These are phyloP conservation scores for Zelleria hepariella DNA, from an alignment of 2,888 invertebrate species.

Conservation along the genomic window DNA sequence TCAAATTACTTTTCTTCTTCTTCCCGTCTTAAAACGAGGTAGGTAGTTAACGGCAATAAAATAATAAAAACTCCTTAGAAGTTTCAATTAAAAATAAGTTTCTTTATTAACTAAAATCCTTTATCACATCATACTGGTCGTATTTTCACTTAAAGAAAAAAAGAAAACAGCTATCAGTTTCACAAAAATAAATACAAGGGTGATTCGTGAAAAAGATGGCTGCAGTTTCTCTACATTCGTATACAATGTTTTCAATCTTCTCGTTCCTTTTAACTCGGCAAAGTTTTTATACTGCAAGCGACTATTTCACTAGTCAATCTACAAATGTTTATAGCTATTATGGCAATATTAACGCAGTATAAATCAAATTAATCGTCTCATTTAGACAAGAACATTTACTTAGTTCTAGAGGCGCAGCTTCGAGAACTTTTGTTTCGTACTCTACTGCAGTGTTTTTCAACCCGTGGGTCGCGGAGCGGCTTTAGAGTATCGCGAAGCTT, in stretches of 20 bases:
- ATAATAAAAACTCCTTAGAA: neutral
- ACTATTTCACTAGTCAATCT: neutral
- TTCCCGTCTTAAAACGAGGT: too few species aligned
- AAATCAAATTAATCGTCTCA: neutral
- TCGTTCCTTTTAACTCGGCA: neutral
- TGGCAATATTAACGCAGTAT: neutral
- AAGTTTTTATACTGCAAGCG: neutral
- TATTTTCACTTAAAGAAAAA: neutral
- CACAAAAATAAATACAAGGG: constrained; percentile 35
- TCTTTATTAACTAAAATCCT: neutral
- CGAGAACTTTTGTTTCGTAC: too few species aligned
- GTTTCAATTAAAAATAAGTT: neutral
- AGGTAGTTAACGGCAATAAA: neutral
- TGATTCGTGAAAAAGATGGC: constrained; percentile 50
- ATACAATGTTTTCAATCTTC: neutral
- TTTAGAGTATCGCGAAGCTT: too few species aligned
- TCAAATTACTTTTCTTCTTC: too few species aligned
- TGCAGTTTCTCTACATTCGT: constrained; percentile 18
- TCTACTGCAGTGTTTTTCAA: too few species aligned
- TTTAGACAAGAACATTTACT: too few species aligned
- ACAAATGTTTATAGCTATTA: neutral
- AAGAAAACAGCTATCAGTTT: constrained; percentile 42
- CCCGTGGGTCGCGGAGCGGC: too few species aligned
- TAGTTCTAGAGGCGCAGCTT: too few species aligned
- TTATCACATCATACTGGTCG: neutral